Evolutionary conservation across 2,113 vertebrate species (phyloP), one percentile per base, ranked within the genome.

Genomic region (Ia io): DNA sequence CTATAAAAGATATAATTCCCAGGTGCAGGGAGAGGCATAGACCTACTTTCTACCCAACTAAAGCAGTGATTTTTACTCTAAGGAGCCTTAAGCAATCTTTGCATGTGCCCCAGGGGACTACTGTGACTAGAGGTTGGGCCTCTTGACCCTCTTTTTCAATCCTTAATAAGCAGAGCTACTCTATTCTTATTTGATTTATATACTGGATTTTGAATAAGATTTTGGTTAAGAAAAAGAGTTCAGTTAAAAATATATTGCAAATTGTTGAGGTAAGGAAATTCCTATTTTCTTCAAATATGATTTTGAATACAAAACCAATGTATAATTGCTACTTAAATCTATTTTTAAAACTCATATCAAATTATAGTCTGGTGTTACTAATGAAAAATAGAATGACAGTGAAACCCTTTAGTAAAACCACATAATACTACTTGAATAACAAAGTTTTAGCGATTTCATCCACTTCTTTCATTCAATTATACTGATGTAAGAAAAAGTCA

Each of bases 1-100:
- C 92, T 94, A 96, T 96, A 74, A 88, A 87, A 93, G 73, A 74
- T 30, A 47, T 37, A 91, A 86, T 85, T 88, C 69, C 76, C 23
- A 83, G 49, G 56, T 88, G 32, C 51, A 93, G 16, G 6, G 10
- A 84, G 42, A 82, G 63, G 17, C 35, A 3, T 1, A 94, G 67
- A n/a, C 77, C 82, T 97, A 93, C 35, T 91, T 95, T 94, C 42
- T 6, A 92, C 2, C 22, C 5, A 94, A 74, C 37, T 59, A 74
- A 74, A 37, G 28, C 35, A 59, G 44, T 22, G 9, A 7, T 53
- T 95, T 51, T 90, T 88, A 77, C 74, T 77, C 80, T 53, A 40
- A 92, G 42, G 40, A 88, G 6, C 17, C 30, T 17, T 70, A 79
- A 78, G 22, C 79, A 86, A 74, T 91, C 53, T 84, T 67, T 92